Evolutionary conservation across 2,888 invertebrate genomes (phyloP), one percentile per base, ranked within the genome.

Genomic region (Quadroppia sp.): DNA sequence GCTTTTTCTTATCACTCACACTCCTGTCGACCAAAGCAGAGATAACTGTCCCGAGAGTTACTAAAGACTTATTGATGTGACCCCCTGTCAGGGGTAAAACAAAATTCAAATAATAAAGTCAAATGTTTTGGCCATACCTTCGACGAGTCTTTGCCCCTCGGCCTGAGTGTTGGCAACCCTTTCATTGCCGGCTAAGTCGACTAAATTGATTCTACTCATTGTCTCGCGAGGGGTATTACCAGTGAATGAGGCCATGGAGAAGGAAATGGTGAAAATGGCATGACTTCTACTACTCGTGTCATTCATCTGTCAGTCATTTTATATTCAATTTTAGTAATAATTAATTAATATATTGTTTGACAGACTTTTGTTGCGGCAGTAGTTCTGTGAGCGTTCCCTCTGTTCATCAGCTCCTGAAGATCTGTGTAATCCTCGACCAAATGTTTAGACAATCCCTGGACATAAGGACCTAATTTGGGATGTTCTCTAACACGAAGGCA

Each of bases 111-210:
- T n/a, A n/a, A n/a, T n/a, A n/a, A n/a, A n/a, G n/a, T n/a, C n/a
- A n/a, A n/a, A n/a, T n/a, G n/a, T n/a, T n/a, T n/a, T n/a, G n/a
- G 64, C 67, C 50, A 64, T 32, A 76, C 91, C 90, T 85, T 92
- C 92, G 42, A 90, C 91, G 82, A 93, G 95, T 9, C 93, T 87
- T 80, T 90, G 90, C 80, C 97, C 95, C 48, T 88, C 86, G 0
- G 95, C 94, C 6, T 98, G 98, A 0, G 96, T 95, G 79, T 94
- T 88, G n/a, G 92, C 91, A 78, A 98, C 92, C 83, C 96, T 96
- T 84, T 99, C 98, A 74, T 94, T 94, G 0, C 98, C 98, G 0
- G 98, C 98, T 80, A 99, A 85, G 85, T 99, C 99, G 0, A 97
- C 98, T 77, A 99, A 85, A 85, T 98, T 93, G n/a, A 99, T 85